Percentiles rank a stretch among this genome's conserved stretches.
These are phyloP conservation scores for Ceyx erithaca DNA, from an alignment of 2,797 vertebrate species.

Conservation along the genomic window DNA sequence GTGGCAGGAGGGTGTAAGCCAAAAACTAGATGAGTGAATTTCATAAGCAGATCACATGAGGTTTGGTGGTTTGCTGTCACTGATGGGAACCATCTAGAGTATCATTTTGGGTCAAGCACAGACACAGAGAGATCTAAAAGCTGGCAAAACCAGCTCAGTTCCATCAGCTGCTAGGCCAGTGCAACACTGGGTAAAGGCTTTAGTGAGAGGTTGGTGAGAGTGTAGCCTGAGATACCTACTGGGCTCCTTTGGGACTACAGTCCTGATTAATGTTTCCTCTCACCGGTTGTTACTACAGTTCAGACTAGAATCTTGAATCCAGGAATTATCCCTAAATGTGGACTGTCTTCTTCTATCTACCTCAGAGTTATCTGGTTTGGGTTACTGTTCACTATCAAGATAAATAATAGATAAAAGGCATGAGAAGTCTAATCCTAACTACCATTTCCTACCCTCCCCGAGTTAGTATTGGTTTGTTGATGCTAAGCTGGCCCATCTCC, in stretches of 20 bases:
- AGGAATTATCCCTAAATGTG: background rate
- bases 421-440: background rate
- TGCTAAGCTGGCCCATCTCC: constrained; percentile 22
- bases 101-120: background rate
- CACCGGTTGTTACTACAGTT: background rate
- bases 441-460: background rate
- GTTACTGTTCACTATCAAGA: background rate
- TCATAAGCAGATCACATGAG: constrained; percentile 20
- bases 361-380: background rate
- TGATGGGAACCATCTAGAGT: background rate
- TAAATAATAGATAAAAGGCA: background rate
- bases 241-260: background rate
- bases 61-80: background rate
- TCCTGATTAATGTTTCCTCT: background rate
- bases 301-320: background rate
- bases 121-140: background rate
- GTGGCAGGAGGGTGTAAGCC: background rate
- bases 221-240: accelerated
- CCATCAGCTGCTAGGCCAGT: background rate
- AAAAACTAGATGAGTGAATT: background rate
- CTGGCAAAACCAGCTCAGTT: background rate
- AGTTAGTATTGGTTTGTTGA: background rate
- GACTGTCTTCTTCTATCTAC: background rate
- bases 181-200: background rate
- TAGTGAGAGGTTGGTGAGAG: background rate